Conservation (phyloP, 1,140 invertebrate species). For the Trissolcus basalis region DNA sequence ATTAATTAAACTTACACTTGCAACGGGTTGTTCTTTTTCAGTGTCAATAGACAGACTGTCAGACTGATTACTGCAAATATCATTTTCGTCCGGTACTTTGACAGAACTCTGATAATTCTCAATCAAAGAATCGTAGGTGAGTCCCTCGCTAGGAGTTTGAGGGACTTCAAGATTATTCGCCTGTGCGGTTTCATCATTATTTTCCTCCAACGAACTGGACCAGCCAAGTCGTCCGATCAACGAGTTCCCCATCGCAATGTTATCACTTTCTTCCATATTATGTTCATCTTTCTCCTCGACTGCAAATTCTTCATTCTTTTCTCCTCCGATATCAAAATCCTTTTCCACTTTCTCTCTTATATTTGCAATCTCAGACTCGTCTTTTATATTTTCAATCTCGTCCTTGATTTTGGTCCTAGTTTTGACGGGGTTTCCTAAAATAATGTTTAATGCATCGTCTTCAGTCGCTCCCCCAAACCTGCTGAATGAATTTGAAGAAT, state of each 20-base stretch:
- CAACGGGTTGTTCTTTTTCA: constrained; percentile 14
- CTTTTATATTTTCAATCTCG: background rate
- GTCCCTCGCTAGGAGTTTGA: constrained; percentile 63
- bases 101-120: constrained; percentile 77
- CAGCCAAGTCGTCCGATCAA: constrained; percentile 81
- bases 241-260: constrained; percentile 79
- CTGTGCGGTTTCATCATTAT: constrained; percentile 67
- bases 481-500: constrained; percentile 65
- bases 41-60: constrained; percentile 2
- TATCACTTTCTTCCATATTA: constrained; percentile 40
- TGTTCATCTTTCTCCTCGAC: constrained; percentile 10
- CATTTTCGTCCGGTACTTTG: constrained; percentile 77
- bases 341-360: too few species aligned
- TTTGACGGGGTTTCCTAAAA: constrained; percentile 27
- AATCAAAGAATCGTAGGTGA: constrained; percentile 76
- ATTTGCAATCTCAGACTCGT: too few species aligned
- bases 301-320: background rate
- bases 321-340: too few species aligned
- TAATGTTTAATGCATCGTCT: constrained; percentile 35
- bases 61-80: constrained; percentile 78
- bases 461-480: constrained; percentile 66
- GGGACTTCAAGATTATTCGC: constrained; percentile 60
- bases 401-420: constrained; percentile 15
- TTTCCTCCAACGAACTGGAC: constrained; percentile 81
- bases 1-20: constrained; percentile 25